Evolutionary conservation across 1,140 invertebrate species (phyloP), one percentile per base, ranked within the genome.

Genomic region (Amyelois transitella): DNA sequence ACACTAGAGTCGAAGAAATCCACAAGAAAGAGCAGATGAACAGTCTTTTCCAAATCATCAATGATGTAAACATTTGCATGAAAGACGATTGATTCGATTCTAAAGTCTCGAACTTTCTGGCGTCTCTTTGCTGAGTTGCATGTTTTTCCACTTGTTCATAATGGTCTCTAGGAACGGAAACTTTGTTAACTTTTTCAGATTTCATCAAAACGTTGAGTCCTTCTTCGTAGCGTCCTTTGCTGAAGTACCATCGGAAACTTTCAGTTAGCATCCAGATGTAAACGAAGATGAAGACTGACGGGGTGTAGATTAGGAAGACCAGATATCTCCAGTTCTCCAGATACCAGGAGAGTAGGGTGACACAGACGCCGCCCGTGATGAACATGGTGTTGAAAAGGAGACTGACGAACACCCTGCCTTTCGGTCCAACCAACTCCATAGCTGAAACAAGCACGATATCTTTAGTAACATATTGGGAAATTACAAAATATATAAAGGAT

Each of bases 181-280:
- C 89, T 4, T 92, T 91, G 68, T 96, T 96, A 25, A 93, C 89
- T 57, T 88, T 91, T 8, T 93, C 92, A 12, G 91, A 91, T 69
- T 89, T 91, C 0, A 78, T 84, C 1, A 94, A 83, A 6, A 93
- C 90, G 10, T 88, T 81, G 19, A 90, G 83, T 7, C 91, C 93
- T 66, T 93, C 91, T 4, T 93, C 89, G 55, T 92, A 91, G 60
- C 91, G 91, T 3, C 93, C 92, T 60, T 93, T 92, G n/a, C 93
- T 92, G 59, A 96, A 81, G 18, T 94, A 88, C 95, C 95, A 96
- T 66, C 94, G 83, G 58, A 93, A 89, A 45, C 92, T 93, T 76
- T 93, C 92, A 0, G 91, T 90, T 1, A 93, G 66, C 19, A 91
- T 76, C 81, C 91, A 91, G 18, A 91, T 90, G 69, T 93, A 91